These are phyloP conservation scores for Anarrhichthys ocellatus DNA, from an alignment of 2,113 vertebrate species.

Conservation along the genomic window DNA sequence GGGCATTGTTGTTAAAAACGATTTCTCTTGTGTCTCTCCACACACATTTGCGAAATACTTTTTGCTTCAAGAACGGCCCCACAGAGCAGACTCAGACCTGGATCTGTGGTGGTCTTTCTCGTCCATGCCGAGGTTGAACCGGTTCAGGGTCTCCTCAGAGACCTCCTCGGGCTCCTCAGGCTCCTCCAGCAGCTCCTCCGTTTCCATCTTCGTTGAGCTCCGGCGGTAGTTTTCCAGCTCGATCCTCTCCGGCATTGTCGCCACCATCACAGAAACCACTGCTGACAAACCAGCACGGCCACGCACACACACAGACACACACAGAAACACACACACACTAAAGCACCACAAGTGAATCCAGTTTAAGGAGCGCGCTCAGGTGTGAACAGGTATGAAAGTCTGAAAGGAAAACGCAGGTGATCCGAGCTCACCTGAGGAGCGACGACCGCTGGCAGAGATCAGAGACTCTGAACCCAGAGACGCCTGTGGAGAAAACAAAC, in stretches of 20 bases:
- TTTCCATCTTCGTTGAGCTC: conserved; percentile 65
- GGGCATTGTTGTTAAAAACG: too few species aligned
- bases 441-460: background rate
- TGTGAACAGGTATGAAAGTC: background rate
- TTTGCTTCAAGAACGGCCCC: too few species aligned
- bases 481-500: conserved; percentile 11
- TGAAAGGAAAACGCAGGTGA: background rate
- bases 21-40: too few species aligned
- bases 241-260: conserved; percentile 88
- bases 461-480: conserved; percentile 44
- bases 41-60: too few species aligned
- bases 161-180: conserved; percentile 46
- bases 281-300: conserved; percentile 49
- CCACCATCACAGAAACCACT: conserved; percentile 75
- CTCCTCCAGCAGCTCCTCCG: conserved; percentile 73
- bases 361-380: conserved; percentile 47
- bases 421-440: conserved; percentile 65
- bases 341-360: conserved; percentile 57
- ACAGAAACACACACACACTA: conserved; percentile 74
- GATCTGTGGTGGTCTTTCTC: conserved; percentile 81
- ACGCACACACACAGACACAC: conserved; percentile 67
- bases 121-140: conserved; percentile 89
- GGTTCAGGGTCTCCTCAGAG: conserved; percentile 89
- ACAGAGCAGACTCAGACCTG: conserved; percentile 78
- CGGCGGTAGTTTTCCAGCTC: conserved; percentile 91